Evolutionary conservation across 2,797 vertebrate genomes (phyloP).

Genomic region (Parambassis ranga): DNA sequence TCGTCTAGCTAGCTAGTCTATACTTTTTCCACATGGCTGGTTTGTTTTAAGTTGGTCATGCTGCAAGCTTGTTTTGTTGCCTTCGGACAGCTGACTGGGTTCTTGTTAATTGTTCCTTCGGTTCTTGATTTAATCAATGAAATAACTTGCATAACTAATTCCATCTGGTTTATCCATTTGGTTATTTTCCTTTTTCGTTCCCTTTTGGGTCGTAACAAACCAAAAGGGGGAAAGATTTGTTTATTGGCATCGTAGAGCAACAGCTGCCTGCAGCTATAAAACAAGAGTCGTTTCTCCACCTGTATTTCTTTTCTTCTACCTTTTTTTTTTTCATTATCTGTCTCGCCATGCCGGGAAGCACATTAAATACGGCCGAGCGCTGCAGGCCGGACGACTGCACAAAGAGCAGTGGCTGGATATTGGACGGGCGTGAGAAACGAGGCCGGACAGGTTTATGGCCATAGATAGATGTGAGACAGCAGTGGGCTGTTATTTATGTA

Average conservation of each 20-base stretch:
- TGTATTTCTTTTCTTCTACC: slow-evolving; percentile 13
- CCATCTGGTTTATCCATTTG: too few relatives aligned
- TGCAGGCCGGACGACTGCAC: slow-evolving; percentile 18
- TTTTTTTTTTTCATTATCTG: slow-evolving; percentile 16
- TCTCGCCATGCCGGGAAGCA: not conserved
- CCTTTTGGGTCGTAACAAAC: too few relatives aligned
- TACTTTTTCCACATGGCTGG: too few relatives aligned
- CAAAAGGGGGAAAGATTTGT: slow-evolving; percentile 45
- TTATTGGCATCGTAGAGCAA: slow-evolving; percentile 47
- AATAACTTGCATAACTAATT: too few relatives aligned
- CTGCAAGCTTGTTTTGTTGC: too few relatives aligned
- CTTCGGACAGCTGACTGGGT: too few relatives aligned
- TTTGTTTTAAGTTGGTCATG: too few relatives aligned
- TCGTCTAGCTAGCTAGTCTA: too few relatives aligned
- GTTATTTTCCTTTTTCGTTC: too few relatives aligned
- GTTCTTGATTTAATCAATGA: too few relatives aligned
- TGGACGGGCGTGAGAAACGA: slow-evolving; percentile 22
- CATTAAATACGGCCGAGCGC: slow-evolving; percentile 21
- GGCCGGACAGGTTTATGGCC: not conserved
- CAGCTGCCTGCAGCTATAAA: slow-evolving; percentile 21
- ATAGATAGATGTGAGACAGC: too few relatives aligned
- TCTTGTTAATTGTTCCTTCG: too few relatives aligned
- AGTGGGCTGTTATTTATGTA: not conserved
- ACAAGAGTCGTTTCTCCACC: slow-evolving; percentile 19
- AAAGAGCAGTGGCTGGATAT: slow-evolving; percentile 8